Conservation (phyloP, 2,113 vertebrate genomes). For the Channa argus region DNA sequence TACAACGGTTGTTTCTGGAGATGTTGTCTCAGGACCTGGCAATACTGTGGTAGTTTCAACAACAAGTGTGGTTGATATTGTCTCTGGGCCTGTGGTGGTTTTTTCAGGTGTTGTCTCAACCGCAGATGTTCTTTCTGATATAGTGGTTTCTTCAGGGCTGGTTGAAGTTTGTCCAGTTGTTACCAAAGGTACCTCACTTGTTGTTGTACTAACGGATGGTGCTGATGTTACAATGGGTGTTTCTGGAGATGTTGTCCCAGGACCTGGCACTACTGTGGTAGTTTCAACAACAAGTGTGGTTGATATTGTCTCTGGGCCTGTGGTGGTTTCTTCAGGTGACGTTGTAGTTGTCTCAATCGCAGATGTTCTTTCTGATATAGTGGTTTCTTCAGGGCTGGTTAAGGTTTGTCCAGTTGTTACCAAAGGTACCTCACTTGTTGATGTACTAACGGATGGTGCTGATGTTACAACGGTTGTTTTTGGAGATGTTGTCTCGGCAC, state of each 20-base stretch:
- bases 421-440: background rate
- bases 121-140: too few species aligned
- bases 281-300: slow-evolving; percentile 5
- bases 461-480: slow-evolving; percentile 7
- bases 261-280: background rate
- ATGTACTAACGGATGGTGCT: background rate
- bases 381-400: background rate
- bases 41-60: too few species aligned
- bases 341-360: background rate
- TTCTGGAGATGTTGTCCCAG: background rate
- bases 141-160: too few species aligned
- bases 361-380: background rate
- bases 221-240: slow-evolving; percentile 8
- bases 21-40: too few species aligned
- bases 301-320: slow-evolving; percentile 1
- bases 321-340: background rate
- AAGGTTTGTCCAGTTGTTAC: background rate
- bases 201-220: background rate
- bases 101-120: too few species aligned
- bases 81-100: too few species aligned
- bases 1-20: too few species aligned
- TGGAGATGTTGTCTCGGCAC: background rate
- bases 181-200: too few species aligned
- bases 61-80: too few species aligned
- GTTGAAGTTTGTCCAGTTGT: too few species aligned